These are phyloP conservation scores for Trachurus trachurus DNA, from an alignment of 2,797 vertebrate species.

Conservation along the genomic window DNA sequence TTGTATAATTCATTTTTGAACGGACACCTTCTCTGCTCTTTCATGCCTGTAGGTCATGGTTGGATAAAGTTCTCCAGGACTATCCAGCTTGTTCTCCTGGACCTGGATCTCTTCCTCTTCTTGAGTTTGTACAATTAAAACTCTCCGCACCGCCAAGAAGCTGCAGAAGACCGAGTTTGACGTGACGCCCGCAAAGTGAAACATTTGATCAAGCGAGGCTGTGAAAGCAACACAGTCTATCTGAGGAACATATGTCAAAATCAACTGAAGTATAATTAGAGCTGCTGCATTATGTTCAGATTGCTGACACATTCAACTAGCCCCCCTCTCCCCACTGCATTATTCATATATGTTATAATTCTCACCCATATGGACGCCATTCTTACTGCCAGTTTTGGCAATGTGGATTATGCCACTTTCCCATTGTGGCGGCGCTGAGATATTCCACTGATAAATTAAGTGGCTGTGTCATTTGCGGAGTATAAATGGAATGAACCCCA, in stretches of 20 bases:
- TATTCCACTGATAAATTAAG: conserved; percentile 83
- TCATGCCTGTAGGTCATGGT: background rate
- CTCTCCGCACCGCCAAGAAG: background rate
- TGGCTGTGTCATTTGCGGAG: conserved; percentile 79
- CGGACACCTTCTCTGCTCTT: background rate
- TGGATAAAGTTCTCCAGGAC: background rate
- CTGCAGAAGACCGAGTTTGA: conserved; percentile 34
- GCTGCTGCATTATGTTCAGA: conserved; percentile 34
- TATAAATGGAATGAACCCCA: conserved; percentile 86
- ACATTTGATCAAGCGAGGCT: conserved; percentile 65
- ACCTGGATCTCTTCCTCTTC: background rate
- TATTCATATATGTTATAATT: conserved; percentile 75
- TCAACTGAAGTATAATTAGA: conserved; percentile 68
- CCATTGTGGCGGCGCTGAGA: conserved; percentile 64
- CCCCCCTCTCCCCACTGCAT: conserved; percentile 38
- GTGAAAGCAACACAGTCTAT: conserved; percentile 61
- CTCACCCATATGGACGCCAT: conserved; percentile 54
- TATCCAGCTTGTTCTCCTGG: background rate
- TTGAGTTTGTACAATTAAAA: conserved; percentile 1
- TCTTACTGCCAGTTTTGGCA: conserved; percentile 56
- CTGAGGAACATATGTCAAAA: conserved; percentile 64
- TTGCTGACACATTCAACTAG: conserved; percentile 52
- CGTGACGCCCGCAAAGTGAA: conserved; percentile 57
- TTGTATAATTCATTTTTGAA: no score
- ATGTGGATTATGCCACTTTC: conserved; percentile 61